A percentile compares a stretch with the other conserved stretches of the same genome.
These are phyloP conservation scores for Epinephelus malabaricus DNA, from an alignment of 2,797 vertebrate genomes.

Conservation along the genomic window DNA sequence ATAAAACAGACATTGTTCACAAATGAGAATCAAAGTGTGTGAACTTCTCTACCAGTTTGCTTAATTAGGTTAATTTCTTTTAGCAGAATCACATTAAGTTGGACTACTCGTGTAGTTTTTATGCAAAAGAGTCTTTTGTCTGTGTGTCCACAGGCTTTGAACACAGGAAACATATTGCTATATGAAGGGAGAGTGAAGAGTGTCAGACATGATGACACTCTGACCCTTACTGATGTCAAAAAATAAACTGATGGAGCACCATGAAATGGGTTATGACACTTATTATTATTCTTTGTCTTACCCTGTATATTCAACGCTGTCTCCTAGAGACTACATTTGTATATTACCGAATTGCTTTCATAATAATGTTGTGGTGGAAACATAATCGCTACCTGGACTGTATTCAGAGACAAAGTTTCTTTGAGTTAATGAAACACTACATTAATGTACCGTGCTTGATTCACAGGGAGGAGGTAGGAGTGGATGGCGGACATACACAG, in stretches of 20 bases:
- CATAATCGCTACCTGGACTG: too few species aligned
- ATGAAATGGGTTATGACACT: not conserved
- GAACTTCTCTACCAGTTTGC: conserved; percentile 12
- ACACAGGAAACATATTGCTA: not conserved
- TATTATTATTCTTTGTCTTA: not conserved
- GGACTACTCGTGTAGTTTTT: not conserved
- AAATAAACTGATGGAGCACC: not conserved
- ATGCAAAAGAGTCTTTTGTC: not conserved
- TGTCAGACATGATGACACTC: not conserved
- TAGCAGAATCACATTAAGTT: not conserved
- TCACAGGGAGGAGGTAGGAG: too few species aligned
- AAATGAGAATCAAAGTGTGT: not conserved
- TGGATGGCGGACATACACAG: too few species aligned
- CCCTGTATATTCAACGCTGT: too few species aligned
- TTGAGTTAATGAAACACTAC: too few species aligned
- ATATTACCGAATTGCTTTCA: too few species aligned
- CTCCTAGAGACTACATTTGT: too few species aligned
- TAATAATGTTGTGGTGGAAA: too few species aligned
- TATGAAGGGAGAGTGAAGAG: not conserved
- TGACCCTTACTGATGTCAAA: not conserved
- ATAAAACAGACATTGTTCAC: not conserved
- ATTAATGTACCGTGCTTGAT: too few species aligned
- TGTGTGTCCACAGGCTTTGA: not conserved
- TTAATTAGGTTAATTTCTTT: not conserved
- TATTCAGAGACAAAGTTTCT: too few species aligned